Evolutionary conservation across 2,888 invertebrate species (phyloP).

Genomic region (Gisinianus flammeolus): DNA sequence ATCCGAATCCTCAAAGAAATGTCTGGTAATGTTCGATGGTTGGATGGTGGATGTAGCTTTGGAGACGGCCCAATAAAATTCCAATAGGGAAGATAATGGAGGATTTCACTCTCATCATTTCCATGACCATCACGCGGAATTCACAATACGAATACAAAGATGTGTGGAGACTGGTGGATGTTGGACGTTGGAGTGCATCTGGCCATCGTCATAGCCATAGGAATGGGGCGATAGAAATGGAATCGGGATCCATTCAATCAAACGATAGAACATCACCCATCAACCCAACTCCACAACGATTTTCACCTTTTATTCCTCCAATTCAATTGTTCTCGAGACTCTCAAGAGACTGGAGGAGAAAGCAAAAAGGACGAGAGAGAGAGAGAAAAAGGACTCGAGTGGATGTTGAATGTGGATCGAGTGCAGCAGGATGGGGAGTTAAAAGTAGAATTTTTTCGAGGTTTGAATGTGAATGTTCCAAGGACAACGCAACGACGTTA

Average conservation of each 20-base stretch:
- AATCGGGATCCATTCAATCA: constrained; percentile 12
- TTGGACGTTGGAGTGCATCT: no score
- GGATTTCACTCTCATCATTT: background rate
- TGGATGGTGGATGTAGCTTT: no score
- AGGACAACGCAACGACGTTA: no score
- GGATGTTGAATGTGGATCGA: background rate
- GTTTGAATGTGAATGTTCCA: no score
- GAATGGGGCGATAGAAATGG: background rate
- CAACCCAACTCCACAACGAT: background rate
- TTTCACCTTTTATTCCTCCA: constrained; percentile 16
- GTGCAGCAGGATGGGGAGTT: no score
- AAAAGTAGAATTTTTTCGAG: no score
- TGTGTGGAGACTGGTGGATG: no score
- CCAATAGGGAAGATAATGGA: background rate
- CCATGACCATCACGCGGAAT: background rate
- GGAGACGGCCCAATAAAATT: no score
- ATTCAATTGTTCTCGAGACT: background rate
- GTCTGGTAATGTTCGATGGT: no score
- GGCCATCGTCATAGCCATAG: no score
- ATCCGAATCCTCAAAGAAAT: no score
- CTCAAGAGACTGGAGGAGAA: background rate
- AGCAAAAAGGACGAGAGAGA: background rate
- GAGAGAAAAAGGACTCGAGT: background rate
- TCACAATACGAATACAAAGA: background rate
- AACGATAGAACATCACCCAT: constrained; percentile 11